Evolutionary conservation across 2,113 vertebrate genomes (phyloP), one percentile per base, ranked within the genome.

Genomic region (Cinclus cinclus): DNA sequence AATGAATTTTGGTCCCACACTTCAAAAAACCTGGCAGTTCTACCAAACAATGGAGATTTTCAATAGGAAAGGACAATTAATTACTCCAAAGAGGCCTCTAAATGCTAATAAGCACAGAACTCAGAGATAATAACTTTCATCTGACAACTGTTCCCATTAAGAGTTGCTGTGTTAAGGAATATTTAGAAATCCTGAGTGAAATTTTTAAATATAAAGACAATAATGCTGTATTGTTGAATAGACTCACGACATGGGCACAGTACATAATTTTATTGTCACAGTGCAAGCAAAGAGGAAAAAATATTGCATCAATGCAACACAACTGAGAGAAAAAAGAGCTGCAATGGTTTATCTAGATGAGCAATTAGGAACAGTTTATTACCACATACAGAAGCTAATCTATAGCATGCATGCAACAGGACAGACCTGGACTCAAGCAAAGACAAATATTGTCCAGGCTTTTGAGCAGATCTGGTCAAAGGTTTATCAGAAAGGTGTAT

Each of bases 1-100:
- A 92, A 92, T 62, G 18, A 93, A 80, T 92, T 95, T 90, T 84
- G 44, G 42, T 92, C 80, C 27, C 28, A 53, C 31, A 37, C 69
- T 96, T 85, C 60, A 89, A 89, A 95, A 95, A 95, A 85, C 7
- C 83, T 95, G 93, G 87, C 93, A 89, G 44, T 90, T 84, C 35
- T 83, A 79, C 55, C 76, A 75, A 95, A 85, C 64, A 92, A 89
- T 60, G 56, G 59, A 92, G 60, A 50, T 82, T 89, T 94, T 95
- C 89, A 85, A 91, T 73, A 80, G 79, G 56, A 91, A 91, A 89
- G 63, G 71, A 69, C 69, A 91, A 90, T 87, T 95, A 89, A 77
- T 90, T 96, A 60, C 42, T 75, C 64, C 52, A 41, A 89, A 94
- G 60, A 92, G 58, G 56, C 23, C 9, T 7, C 49, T 93, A 89